Base-by-base conservation (phyloP, 2,888 invertebrate genomes). In the Tanytarsus gracilentus region DNA sequence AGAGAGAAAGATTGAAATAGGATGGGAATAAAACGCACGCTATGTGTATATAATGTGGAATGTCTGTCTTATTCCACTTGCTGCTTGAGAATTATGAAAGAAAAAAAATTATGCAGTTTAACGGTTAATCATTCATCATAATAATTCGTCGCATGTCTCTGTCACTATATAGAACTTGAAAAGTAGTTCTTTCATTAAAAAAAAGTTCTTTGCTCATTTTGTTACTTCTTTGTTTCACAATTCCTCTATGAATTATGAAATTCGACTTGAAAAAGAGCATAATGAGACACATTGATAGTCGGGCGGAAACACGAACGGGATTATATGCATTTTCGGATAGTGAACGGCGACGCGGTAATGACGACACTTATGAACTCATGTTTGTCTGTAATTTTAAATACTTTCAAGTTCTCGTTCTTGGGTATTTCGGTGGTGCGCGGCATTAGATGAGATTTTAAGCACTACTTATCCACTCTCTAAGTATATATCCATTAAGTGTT, bases 81-180 rank as follows among this genome's bases (percentile, higher is more conserved):
- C 53, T 21, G n/a, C n/a, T n/a, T n/a, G n/a, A n/a, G n/a, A n/a
- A 29, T 23, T 26, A 53, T 27, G 16, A 14, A 18, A 53, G 36
- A 36, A 52, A 21, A 27, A 18, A 33, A 36, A 36, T 39, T 40
- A 39, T 55, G 55, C 55, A 55, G 36, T 36, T 55, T 55, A 55
- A 55, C 55, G 55, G 55, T 55, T 55, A 55, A 55, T 33, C 39
- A 39, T 55, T 55, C 55, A 55, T 55, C 55, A 55, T 55, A 23
- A 55, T 55, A 55, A 55, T 55, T 55, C 55, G 40, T 55, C 40
- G 55, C 55, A 55, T 55, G 55, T 55, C n/a, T n/a, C 55, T 55
- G 55, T 55, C 55, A 55, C 39, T 55, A 39, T 55, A 25, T n/a
- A n/a, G n/a, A n/a, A n/a, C n/a, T n/a, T n/a, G n/a, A n/a, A n/a